These are phyloP conservation scores for Desmodus rotundus DNA, from an alignment of 2,113 vertebrate genomes.

Conservation along the genomic window DNA sequence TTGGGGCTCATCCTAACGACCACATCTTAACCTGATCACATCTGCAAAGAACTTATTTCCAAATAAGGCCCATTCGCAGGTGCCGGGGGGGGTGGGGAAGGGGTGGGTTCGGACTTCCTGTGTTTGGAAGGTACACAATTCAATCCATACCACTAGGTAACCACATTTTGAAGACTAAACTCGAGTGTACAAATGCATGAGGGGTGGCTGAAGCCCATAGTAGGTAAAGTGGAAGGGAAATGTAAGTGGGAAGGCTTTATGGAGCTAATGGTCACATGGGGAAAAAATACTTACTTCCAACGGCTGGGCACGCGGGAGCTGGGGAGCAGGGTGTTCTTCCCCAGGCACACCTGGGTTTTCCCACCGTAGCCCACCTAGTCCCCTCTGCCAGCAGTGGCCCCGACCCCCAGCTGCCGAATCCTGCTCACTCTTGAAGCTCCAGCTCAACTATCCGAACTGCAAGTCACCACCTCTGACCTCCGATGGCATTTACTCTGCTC, in stretches of 20 bases:
- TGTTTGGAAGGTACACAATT: not conserved
- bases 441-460: not conserved
- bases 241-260: fast-evolving
- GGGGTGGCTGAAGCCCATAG: not conserved
- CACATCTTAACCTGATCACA: not conserved
- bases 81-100: fast-evolving
- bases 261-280: too few species aligned
- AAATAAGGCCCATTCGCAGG: not conserved
- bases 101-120: not conserved
- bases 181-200: not conserved
- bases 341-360: fast-evolving
- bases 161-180: not conserved
- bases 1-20: not conserved
- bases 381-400: not conserved
- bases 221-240: not conserved
- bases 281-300: not conserved
- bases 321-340: not conserved
- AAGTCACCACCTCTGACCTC: not conserved
- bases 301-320: not conserved
- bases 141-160: not conserved
- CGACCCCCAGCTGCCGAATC: not conserved
- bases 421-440: not conserved
- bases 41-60: not conserved
- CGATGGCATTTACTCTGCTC: not conserved
- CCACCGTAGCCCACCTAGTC: not conserved